These are phyloP conservation scores for Cosmopolites sordidus DNA, from an alignment of 2,888 invertebrate genomes.

Conservation along the genomic window DNA sequence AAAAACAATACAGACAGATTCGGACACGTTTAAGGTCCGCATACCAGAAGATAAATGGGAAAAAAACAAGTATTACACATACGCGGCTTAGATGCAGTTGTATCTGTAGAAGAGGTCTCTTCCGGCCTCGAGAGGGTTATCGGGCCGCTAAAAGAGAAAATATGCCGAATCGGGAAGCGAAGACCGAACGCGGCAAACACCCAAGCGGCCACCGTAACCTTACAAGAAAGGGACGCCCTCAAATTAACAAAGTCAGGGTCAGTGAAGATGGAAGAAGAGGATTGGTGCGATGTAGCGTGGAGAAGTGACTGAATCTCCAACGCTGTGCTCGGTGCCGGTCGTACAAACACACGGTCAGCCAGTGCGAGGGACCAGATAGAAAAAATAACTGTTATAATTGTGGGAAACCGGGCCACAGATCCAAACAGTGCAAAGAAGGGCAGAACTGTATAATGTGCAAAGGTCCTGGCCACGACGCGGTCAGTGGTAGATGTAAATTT, in stretches of 20 bases:
- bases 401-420: conserved; percentile 5
- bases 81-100: background rate
- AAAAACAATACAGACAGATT: background rate
- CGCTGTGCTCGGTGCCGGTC: conserved; percentile 20
- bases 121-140: background rate
- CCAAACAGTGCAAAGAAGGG: conserved; percentile 5
- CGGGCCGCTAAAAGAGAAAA: background rate
- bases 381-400: conserved; percentile 14
- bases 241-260: background rate
- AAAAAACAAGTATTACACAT: background rate
- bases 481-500: background rate
- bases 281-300: conserved; percentile 11
- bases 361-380: conserved; percentile 14
- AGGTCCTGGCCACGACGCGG: conserved; percentile 1
- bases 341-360: conserved; percentile 6
- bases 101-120: background rate
- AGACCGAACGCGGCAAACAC: background rate
- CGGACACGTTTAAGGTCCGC: background rate
- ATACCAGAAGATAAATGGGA: background rate
- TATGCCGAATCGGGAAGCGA: background rate
- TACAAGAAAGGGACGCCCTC: background rate
- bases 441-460: conserved; percentile 4
- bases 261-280: conserved; percentile 14
- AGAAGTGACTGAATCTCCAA: conserved; percentile 3
- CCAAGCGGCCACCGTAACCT: background rate